Conservation (phyloP, 2,888 invertebrate species). For the Euplexia lucipara region DNA sequence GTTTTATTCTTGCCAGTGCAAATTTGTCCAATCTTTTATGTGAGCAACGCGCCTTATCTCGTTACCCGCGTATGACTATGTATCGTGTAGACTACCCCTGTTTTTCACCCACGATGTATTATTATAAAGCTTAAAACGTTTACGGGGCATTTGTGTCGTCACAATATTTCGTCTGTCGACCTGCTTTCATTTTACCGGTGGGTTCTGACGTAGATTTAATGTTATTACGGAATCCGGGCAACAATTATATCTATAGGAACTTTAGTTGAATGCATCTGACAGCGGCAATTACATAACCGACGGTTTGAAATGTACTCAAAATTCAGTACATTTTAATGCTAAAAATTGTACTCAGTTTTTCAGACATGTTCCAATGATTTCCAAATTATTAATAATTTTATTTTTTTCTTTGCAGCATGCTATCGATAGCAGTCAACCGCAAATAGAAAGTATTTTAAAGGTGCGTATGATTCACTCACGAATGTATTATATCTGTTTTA, state of each 20-base stretch:
- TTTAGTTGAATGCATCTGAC: conserved; percentile 41
- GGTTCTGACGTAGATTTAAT: conserved; percentile 38
- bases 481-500: conserved; percentile 19
- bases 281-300: conserved; percentile 29
- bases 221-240: conserved; percentile 27
- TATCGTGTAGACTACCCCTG: conserved; percentile 40
- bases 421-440: conserved; percentile 90
- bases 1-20: conserved; percentile 68
- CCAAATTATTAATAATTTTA: conserved; percentile 45
- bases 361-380: neutral
- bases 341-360: neutral
- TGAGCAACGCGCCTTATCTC: conserved; percentile 46
- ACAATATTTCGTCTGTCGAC: conserved; percentile 46
- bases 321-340: neutral
- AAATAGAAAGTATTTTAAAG: conserved; percentile 93
- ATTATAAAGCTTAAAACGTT: conserved; percentile 46
- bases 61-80: conserved; percentile 34
- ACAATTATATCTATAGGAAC: conserved; percentile 17
- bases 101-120: conserved; percentile 32
- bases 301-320: conserved; percentile 16
- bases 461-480: conserved; percentile 78
- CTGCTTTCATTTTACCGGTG: conserved; percentile 29
- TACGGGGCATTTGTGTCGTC: conserved; percentile 32
- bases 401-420: conserved; percentile 81
- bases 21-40: conserved; percentile 65